Base-by-base conservation (phyloP, 2,888 invertebrate genomes). In the Furcula furcula region DNA sequence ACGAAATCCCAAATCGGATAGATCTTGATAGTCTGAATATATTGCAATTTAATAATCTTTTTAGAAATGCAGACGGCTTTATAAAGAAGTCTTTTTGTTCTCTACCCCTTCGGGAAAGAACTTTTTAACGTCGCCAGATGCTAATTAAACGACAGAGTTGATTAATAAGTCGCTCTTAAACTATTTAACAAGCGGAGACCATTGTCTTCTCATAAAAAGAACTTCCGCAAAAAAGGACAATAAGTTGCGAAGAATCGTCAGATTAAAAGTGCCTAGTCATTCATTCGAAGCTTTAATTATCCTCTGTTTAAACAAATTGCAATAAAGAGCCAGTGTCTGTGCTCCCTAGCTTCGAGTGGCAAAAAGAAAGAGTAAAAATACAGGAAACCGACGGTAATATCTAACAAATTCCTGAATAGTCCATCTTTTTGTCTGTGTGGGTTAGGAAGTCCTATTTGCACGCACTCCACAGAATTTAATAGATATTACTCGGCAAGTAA, bases 271-370 rank as follows among this genome's bases (percentile, higher is more conserved):
- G 73, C 64, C 64, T 64, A 74, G 65, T 77, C 78, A 79, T 81
- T 82, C 78, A 76, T 77, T 78, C 66, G 56, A 48, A 67, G 74
- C 65, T 82, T 86, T 87, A 86, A 88, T 88, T 86, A 83, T 84
- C 74, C 74, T 65, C 76, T 83, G 78, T 84, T 86, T 82, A 86
- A 86, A 86, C 79, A 85, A 79, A 83, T 80, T 76, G 76, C 75
- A 78, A 80, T 78, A 74, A 76, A 76, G 71, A 74, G 59, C 60
- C 62, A 63, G 63, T 57, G 58, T 56, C 65, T 60, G 62, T 59
- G 53, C 62, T 67, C 60, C 56, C 52, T 64, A 59, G 54, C 63
- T 63, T 64, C 48, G 47, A 48, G 40, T 56, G 66, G 37, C 59
- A 62, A 72, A 74, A 76, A 72, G 63, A 53, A 59, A 55, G 50